Base-by-base conservation (phyloP, 2,113 vertebrate species). In the Pelobates fuscus region DNA sequence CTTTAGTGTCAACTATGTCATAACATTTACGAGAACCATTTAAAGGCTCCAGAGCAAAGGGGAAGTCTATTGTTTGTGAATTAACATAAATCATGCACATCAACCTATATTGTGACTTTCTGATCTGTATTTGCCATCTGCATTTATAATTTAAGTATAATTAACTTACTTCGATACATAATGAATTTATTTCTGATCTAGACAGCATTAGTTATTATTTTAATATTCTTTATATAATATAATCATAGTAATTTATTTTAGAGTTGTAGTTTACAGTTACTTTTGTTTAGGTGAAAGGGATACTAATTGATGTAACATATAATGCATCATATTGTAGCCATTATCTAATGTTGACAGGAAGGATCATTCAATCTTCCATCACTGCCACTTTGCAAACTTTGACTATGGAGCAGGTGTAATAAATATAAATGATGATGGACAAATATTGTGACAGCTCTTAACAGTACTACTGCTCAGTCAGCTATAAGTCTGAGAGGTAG, bases 321-420 rank as follows among this genome's bases (percentile, higher is more conserved):
- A 37, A 37, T 37, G 32, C 5, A 5, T 37, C 32, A 37, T 37
- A 37, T 37, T 6, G 5, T 37, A 37, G 32, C 32, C 2, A 49
- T 49, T 49, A 49, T 14, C 44, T 49, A 17, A 17, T 49, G 5
- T 68, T 72, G 81, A 81, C 6, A 67, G 82, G 82, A 83, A 66
- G 12, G 63, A 81, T 81, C 78, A 80, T 61, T 52, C 1, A 78
- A 70, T 15, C 80, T 58, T 79, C 73, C 84, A 69, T 63, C 71
- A 85, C 78, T 66, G 74, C 71, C 63, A 59, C 26, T 20, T 63
- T 70, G 82, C 80, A 84, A 80, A 79, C 75, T 81, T 52, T 70
- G 70, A 76, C 77, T 60, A 49, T 44, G 54, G 77, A 84, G 82
- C 71, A 84, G 82, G 81, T 86, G 83, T 80, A 84, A 59, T 70